Percentiles rank a stretch among this genome's conserved stretches.
Conservation (phyloP, 1,140 invertebrate species). For the Thaumetopoea pityocampa region DNA sequence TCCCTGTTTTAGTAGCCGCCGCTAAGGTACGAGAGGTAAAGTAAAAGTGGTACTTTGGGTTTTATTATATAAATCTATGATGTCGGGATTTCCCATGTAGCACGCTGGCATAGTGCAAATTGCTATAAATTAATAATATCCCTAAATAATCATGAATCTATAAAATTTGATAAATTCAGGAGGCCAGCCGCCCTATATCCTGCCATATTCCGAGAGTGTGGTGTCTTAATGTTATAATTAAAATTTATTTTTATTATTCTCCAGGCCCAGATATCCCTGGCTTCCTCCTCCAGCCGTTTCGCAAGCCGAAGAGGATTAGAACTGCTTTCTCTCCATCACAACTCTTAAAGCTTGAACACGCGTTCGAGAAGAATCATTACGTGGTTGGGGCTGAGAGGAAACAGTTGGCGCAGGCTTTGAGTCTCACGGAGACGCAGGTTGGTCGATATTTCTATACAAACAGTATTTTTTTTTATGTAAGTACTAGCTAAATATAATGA, state of each 20-base stretch:
- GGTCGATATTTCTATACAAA: constrained; percentile 39
- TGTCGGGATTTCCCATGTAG: too few species aligned
- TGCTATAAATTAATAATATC: too few species aligned
- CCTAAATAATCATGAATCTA: too few species aligned
- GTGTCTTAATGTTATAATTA: background rate
- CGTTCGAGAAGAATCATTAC: constrained; percentile 99
- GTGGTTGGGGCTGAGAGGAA: constrained; percentile 98
- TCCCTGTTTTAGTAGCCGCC: too few species aligned
- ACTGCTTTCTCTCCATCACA: constrained; percentile 99
- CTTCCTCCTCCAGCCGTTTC: constrained; percentile 95
- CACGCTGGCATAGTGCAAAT: too few species aligned
- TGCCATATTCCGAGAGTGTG: too few species aligned
- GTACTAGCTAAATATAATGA: too few species aligned
- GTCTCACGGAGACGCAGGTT: constrained; percentile 98
- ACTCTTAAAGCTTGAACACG: constrained; percentile 96
- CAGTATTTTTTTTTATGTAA: constrained; percentile 4
- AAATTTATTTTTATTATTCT: constrained; percentile 29
- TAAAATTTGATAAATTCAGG: too few species aligned
- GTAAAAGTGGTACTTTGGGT: too few species aligned
- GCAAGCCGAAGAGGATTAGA: constrained; percentile 98
- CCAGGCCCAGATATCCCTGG: constrained; percentile 91
- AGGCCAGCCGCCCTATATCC: too few species aligned
- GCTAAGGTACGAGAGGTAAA: too few species aligned
- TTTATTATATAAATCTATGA: too few species aligned
- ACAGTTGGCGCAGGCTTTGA: constrained; percentile 94